Base-by-base conservation (phyloP, 2,888 invertebrate species). In the Drosophila birchii region DNA sequence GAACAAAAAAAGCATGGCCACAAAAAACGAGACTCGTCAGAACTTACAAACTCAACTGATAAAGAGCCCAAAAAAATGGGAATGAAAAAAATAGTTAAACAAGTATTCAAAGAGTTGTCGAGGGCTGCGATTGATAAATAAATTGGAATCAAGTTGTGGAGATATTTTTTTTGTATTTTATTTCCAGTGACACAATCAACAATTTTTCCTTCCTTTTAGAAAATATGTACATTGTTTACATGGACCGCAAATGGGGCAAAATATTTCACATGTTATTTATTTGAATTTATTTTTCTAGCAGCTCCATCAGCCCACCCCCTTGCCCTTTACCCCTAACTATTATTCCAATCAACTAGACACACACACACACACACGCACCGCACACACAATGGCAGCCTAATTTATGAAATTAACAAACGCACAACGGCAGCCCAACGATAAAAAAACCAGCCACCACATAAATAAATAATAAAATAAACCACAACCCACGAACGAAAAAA, bases 401-500 rank as follows among this genome's bases (percentile, higher is more conserved):
- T 84, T 84, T 84, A 89, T 89, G 79, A 89, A 84, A 87, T 84
- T 87, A 84, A 89, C 78, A 80, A 62, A 68, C 60, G 54, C 53
- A 76, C 66, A 74, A 26, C 20, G 58, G 34, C 70, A n/a, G 23
- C 61, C 53, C 61, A 55, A 70, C 63, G 61, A 76, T 70, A 75
- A 64, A 73, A 74, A 64, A 71, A 69, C 61, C 63, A 63, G 49
- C 73, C 71, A 75, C 77, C 74, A 79, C 67, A 78, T 79, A 85
- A 73, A 71, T 58, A 70, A 76, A 76, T 54, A 59, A 72, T 55
- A 74, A 67, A 57, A 62, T 71, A 63, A 55, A 61, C 60, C 45
- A 61, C 41, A 56, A 58, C 16, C 57, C 49, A 59, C 58, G 57
- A 29, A n/a, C 36, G n/a, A 39, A 53, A 32, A 23, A 45, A 47